phyloP scores from a whole-genome alignment of 2,888 invertebrate species.

The Lycaena phlaeas region DNA sequence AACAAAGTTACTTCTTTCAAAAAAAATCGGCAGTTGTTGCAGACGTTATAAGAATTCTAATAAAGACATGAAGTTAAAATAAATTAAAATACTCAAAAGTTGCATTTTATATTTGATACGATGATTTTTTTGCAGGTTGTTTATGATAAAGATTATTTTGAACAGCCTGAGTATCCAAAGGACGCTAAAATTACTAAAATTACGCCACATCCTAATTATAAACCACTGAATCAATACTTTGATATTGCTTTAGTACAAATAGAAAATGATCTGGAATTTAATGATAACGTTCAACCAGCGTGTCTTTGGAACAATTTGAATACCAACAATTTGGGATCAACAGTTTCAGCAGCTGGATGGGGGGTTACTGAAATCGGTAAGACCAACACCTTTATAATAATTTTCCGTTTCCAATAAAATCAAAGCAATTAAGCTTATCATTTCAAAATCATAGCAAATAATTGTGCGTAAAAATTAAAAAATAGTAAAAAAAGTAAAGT shows the following conservation, averaged over 20 bases:
- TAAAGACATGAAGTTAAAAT: too few species aligned
- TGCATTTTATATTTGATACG: too few species aligned
- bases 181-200: not conserved
- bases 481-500: too few species aligned
- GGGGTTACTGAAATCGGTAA: conserved; percentile 26
- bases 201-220: conserved; percentile 14
- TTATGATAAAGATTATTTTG: not conserved
- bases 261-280: conserved; percentile 17
- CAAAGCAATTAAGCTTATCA: not conserved
- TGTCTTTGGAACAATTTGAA: conserved; percentile 23
- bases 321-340: conserved; percentile 12
- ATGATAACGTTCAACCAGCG: conserved; percentile 21
- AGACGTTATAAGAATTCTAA: too few species aligned
- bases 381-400: not conserved
- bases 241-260: conserved; percentile 28
- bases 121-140: not conserved
- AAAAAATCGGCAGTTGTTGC: too few species aligned
- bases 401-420: not conserved
- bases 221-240: conserved; percentile 23
- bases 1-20: too few species aligned
- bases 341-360: conserved; percentile 24
- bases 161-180: not conserved
- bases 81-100: too few species aligned
- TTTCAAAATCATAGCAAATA: too few species aligned
- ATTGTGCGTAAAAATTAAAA: too few species aligned